These are phyloP conservation scores for Neocrepidodera transversa DNA, from an alignment of 2,888 invertebrate species.

Conservation along the genomic window DNA sequence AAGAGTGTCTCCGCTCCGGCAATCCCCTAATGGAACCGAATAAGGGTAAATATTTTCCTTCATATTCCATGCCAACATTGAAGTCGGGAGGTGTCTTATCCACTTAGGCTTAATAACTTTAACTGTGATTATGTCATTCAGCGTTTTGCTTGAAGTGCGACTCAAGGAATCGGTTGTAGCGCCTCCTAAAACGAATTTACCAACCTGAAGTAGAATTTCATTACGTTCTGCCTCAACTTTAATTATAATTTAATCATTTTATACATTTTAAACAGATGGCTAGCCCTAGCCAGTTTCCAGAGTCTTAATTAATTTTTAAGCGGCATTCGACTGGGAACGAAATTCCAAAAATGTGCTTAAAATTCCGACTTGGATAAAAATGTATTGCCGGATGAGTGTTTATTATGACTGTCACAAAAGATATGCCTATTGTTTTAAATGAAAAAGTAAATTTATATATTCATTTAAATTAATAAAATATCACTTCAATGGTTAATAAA, in stretches of 20 bases:
- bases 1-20: neutral
- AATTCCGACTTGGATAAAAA: too few relatives aligned
- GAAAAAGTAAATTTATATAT: too few relatives aligned
- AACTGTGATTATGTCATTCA: conserved; percentile 39
- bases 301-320: conserved; percentile 7
- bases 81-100: conserved; percentile 32
- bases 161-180: conserved; percentile 27
- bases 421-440: too few relatives aligned
- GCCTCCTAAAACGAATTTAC: conserved; percentile 38
- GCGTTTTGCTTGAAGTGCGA: conserved; percentile 31
- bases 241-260: conserved; percentile 52
- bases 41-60: conserved; percentile 24
- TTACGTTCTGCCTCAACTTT: conserved; percentile 44
- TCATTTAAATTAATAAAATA: too few relatives aligned
- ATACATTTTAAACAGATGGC: conserved; percentile 48
- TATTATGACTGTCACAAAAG: too few relatives aligned
- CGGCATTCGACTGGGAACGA: neutral
- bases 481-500: too few relatives aligned
- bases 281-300: conserved; percentile 25
- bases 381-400: too few relatives aligned
- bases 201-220: conserved; percentile 49
- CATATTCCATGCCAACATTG: conserved; percentile 16
- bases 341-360: conserved; percentile 3
- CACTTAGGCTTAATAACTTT: conserved; percentile 39
- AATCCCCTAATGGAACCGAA: conserved; percentile 19